Conservation (phyloP, 2,888 invertebrate genomes). For the Polydrusus cervinus region DNA sequence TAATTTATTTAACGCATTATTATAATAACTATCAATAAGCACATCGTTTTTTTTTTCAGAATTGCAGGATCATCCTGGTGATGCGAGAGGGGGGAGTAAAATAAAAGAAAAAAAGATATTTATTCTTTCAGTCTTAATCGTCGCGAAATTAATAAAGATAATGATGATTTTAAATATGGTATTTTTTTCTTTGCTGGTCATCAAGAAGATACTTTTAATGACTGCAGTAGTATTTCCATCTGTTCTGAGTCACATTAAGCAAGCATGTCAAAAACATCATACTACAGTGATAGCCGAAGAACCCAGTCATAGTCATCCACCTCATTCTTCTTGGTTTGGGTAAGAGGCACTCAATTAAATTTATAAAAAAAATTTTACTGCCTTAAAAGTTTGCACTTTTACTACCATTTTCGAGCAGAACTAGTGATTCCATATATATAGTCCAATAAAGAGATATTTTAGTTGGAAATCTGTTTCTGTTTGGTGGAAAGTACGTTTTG, state of each 20-base stretch:
- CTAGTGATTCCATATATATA: too few relatives aligned
- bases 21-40: not conserved
- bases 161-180: conserved; percentile 78
- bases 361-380: too few relatives aligned
- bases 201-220: conserved; percentile 78
- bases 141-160: conserved; percentile 74
- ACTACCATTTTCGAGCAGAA: too few relatives aligned
- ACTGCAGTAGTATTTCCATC: conserved; percentile 76
- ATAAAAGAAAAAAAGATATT: conserved; percentile 73
- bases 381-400: too few relatives aligned
- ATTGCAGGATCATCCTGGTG: conserved; percentile 32
- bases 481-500: too few relatives aligned
- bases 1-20: conserved; percentile 1
- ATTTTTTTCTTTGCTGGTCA: conserved; percentile 77
- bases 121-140: conserved; percentile 73
- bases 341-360: conserved; percentile 33
- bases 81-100: conserved; percentile 64
- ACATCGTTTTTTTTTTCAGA: conserved; percentile 33
- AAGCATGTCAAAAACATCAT: conserved; percentile 50
- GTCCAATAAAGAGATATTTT: too few relatives aligned
- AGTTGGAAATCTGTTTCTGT: too few relatives aligned
- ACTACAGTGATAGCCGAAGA: conserved; percentile 28
- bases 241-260: conserved; percentile 59
- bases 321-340: conserved; percentile 50
- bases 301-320: conserved; percentile 17